Evolutionary conservation across 2,797 vertebrate species (phyloP).

Genomic region (Lepus oiostolus): DNA sequence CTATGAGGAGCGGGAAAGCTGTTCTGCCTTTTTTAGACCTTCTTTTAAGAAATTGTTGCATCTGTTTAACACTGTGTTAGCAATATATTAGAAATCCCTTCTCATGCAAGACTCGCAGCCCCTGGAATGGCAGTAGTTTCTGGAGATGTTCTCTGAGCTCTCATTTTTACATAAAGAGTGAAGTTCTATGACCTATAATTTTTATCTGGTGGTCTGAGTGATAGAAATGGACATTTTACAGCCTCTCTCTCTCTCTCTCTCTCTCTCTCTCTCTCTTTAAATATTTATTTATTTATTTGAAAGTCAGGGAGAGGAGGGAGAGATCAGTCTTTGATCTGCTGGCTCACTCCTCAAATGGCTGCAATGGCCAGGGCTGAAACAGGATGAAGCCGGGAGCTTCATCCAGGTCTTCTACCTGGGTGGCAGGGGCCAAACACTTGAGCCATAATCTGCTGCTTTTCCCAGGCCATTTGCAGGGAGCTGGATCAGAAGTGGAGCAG

Average conservation of each 20-base stretch:
- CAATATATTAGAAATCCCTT: constrained; percentile 61
- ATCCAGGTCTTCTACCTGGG: too few relatives aligned
- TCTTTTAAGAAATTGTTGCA: constrained; percentile 70
- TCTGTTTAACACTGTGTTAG: constrained; percentile 65
- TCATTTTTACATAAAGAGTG: constrained; percentile 52
- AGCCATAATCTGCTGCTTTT: too few relatives aligned
- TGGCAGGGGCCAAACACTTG: too few relatives aligned
- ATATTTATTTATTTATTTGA: too few relatives aligned
- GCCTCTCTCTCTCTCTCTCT: background rate
- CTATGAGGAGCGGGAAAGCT: constrained; percentile 66
- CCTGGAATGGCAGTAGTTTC: background rate
- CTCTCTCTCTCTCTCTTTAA: too few relatives aligned
- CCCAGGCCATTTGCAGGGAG: too few relatives aligned
- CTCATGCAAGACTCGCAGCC: constrained; percentile 56
- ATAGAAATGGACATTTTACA: constrained; percentile 13
- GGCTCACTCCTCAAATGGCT: too few relatives aligned
- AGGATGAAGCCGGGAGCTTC: too few relatives aligned
- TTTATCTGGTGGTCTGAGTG: constrained; percentile 47
- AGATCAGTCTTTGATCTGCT: too few relatives aligned
- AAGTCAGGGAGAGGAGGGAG: too few relatives aligned
- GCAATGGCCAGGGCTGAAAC: too few relatives aligned
- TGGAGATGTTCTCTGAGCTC: constrained; percentile 35
- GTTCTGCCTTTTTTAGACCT: constrained; percentile 80
- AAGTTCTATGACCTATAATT: constrained; percentile 30
- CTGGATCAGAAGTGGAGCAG: too few relatives aligned